Conservation (phyloP, 2,113 vertebrate species). For the Apaloderma vittatum region DNA sequence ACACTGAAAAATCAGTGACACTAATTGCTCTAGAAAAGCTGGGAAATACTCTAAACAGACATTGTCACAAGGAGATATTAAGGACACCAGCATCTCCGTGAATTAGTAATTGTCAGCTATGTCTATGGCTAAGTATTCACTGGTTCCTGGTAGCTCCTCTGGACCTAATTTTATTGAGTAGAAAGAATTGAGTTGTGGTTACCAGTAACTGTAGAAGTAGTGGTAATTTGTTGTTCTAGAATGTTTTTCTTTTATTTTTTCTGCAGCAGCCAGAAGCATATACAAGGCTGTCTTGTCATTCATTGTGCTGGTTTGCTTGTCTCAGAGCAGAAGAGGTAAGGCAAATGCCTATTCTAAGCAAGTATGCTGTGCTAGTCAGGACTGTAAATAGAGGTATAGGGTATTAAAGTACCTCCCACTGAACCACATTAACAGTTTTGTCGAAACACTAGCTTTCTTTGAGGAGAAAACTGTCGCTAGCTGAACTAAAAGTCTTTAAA, state of each 20-base stretch:
- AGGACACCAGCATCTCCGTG: not conserved
- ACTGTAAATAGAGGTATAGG: not conserved
- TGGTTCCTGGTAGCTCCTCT: not conserved
- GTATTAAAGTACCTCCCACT: conserved; percentile 20
- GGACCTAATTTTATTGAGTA: not conserved
- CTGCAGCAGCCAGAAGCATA: not conserved
- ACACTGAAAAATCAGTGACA: not conserved
- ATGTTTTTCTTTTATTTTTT: not conserved
- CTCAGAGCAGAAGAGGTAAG: conserved; percentile 1
- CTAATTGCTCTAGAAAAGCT: not conserved
- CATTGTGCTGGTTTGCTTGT: not conserved
- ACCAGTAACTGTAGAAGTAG: not conserved
- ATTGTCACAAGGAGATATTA: not conserved
- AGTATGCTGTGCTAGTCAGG: not conserved
- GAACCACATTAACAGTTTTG: conserved; percentile 37
- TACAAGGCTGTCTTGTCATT: not conserved
- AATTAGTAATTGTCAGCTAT: not conserved
- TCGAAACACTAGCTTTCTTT: conserved; percentile 1
- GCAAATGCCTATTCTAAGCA: conserved; percentile 1
- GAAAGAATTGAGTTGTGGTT: not conserved
- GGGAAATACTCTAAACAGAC: not conserved
- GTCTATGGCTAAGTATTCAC: not conserved
- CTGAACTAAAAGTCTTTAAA: not conserved
- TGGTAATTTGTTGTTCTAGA: not conserved
- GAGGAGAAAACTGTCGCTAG: conserved; percentile 10